Evolutionary conservation across 2,888 invertebrate genomes (phyloP).

Genomic region (Tetheella fluctuosa): DNA sequence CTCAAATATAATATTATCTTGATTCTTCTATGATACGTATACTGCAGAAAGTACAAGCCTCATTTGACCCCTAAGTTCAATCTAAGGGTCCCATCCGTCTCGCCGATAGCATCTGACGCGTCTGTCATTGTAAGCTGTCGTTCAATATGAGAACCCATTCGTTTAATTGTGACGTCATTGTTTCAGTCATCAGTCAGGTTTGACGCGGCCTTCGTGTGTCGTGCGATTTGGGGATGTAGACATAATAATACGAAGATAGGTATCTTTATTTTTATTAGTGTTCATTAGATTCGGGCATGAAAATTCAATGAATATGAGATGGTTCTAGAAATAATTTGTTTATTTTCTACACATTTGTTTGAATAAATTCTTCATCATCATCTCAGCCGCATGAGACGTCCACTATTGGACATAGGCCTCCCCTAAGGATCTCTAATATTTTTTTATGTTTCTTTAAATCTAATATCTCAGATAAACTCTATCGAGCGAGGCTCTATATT

Average conservation of each 20-base stretch:
- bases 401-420: too few relatives aligned
- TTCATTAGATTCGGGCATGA: too few relatives aligned
- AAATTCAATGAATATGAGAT: too few relatives aligned
- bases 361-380: too few relatives aligned
- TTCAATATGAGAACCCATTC: constrained; percentile 44
- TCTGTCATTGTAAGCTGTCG: constrained; percentile 53
- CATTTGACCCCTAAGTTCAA: constrained; percentile 24
- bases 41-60: constrained; percentile 15
- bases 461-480: too few relatives aligned
- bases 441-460: too few relatives aligned
- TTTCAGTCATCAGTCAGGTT: constrained; percentile 70
- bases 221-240: constrained; percentile 35
- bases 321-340: too few relatives aligned
- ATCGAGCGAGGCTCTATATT: too few relatives aligned
- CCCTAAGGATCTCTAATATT: too few relatives aligned
- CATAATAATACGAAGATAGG: constrained; percentile 18
- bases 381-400: too few relatives aligned
- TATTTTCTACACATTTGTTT: too few relatives aligned
- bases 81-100: constrained; percentile 42
- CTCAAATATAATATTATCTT: not conserved
- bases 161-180: constrained; percentile 78
- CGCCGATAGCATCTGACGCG: constrained; percentile 54
- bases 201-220: constrained; percentile 60
- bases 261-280: constrained; percentile 2
- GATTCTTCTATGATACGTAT: constrained; percentile 1